Evolutionary conservation across 1,140 invertebrate species (phyloP), one percentile per base, ranked within the genome.

Genomic region (Eurosta solidaginis): DNA sequence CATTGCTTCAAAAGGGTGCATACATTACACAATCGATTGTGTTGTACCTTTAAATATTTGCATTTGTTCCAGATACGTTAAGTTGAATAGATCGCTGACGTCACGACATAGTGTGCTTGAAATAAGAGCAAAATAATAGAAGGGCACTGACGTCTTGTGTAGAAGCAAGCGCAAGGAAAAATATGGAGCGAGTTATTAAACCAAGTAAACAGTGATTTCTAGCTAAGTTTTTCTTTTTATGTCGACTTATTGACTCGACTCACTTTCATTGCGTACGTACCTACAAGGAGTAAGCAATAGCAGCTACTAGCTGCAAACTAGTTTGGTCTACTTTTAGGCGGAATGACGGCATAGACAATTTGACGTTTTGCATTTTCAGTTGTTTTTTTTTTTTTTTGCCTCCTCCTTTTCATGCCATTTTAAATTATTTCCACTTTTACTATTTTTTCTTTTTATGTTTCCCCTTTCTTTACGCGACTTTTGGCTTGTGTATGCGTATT

Each of bases 271-370:
- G n/a, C 12, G 54, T 68, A 59, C 22, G 17, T 68, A 40, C 27
- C 12, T 29, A 54, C 59, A 12, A 40, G 40, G 33, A 20, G n/a
- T 33, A 17, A 25, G 33, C 54, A 59, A 36, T 29, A 33, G 54
- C 22, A 40, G 33, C 59, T n/a, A n/a, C n/a, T n/a, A n/a, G n/a
- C 29, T 36, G 2, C 59, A 17, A n/a, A n/a, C n/a, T n/a, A 68
- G 59, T 68, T 40, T 68, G 59, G 33, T 68, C 36, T 68, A 68
- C 59, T 68, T 68, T 68, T 17, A 40, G 59, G 59, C 59, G 59
- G 59, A 68, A 68, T 68, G 59, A 20, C 59, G 59, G 33, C 59
- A 68, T 33, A 68, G 59, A 68, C 59, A 68, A 2, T 33, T 20
- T 68, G 29, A 68, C 36, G 14, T 68, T 68, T 68, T 7, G 33